Evolutionary conservation across 2,113 vertebrate genomes (phyloP).

Genomic region (Centropus unirufus): DNA sequence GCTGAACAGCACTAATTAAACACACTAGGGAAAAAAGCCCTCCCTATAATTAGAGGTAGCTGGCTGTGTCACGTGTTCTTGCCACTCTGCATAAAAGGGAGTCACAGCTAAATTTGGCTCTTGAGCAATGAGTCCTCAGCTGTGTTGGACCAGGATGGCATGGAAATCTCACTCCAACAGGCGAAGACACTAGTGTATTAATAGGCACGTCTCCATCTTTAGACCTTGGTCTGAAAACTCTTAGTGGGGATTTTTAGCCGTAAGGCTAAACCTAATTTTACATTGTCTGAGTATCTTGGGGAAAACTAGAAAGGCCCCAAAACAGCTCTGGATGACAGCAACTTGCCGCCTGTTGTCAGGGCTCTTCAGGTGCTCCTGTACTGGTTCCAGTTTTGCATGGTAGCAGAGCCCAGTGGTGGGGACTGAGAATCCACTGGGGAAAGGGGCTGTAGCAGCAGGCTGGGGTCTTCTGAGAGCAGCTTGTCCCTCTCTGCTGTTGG

Average conservation of each 20-base stretch:
- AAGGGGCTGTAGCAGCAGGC: not conserved
- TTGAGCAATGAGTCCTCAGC: not conserved
- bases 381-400: not conserved
- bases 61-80: not conserved
- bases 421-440: not conserved
- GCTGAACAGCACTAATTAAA: not conserved
- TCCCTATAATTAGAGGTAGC: not conserved
- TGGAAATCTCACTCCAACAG: not conserved
- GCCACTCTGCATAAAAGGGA: not conserved
- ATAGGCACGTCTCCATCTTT: not conserved
- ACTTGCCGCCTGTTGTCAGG: not conserved
- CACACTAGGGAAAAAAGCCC: not conserved
- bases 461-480: not conserved
- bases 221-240: not conserved
- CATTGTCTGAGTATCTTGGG: not conserved
- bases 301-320: not conserved
- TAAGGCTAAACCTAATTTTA: slow-evolving; percentile 6
- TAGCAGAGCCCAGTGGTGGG: not conserved
- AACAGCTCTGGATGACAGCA: not conserved
- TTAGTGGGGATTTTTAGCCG: not conserved
- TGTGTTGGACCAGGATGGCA: not conserved
- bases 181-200: not conserved
- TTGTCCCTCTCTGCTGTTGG: not conserved
- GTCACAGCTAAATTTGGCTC: not conserved
- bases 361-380: not conserved